phyloP scores from a whole-genome alignment of 1,140 invertebrate species.

The Sycophila sp. region DNA sequence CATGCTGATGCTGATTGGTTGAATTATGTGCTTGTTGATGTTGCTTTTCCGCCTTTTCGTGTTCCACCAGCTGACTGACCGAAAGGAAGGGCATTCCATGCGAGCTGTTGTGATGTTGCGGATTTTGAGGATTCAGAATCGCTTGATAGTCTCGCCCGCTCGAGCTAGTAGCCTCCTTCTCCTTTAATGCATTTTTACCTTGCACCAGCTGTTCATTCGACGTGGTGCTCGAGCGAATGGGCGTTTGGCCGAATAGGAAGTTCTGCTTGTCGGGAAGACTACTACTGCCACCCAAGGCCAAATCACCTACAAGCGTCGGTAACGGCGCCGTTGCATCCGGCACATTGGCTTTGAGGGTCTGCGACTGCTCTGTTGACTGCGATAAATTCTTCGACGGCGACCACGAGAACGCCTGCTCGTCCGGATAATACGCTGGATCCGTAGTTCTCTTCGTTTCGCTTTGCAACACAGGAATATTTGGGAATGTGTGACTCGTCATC shows the following conservation, averaged over 20 bases:
- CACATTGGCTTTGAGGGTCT: conserved; percentile 55
- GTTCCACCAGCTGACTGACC: conserved; percentile 74
- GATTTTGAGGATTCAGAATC: conserved; percentile 55
- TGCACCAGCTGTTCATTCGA: too few relatives aligned
- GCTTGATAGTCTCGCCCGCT: conserved; percentile 53
- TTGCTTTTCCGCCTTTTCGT: conserved; percentile 66
- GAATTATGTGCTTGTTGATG: conserved; percentile 49
- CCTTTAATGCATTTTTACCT: conserved; percentile 51
- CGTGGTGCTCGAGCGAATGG: conserved; percentile 43
- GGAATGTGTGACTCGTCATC: conserved; percentile 54
- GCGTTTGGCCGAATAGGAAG: conserved; percentile 58
- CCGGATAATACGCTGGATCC: conserved; percentile 58
- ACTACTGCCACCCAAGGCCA: conserved; percentile 67
- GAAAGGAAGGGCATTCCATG: conserved; percentile 68
- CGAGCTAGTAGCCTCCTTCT: conserved; percentile 50
- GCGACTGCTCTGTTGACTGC: conserved; percentile 58
- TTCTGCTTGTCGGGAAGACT: conserved; percentile 59
- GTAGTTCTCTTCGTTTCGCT: conserved; percentile 52
- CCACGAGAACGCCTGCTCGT: conserved; percentile 70
- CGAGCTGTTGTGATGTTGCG: conserved; percentile 50
- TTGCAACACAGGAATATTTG: conserved; percentile 59
- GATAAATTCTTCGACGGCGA: conserved; percentile 68
- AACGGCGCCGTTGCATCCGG: conserved; percentile 66
- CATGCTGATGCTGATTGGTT: conserved; percentile 42
- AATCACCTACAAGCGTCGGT: conserved; percentile 70